Evolutionary conservation across 2,888 invertebrate genomes (phyloP), one percentile per base, ranked within the genome.

Genomic region (Pyrochroa serraticornis): DNA sequence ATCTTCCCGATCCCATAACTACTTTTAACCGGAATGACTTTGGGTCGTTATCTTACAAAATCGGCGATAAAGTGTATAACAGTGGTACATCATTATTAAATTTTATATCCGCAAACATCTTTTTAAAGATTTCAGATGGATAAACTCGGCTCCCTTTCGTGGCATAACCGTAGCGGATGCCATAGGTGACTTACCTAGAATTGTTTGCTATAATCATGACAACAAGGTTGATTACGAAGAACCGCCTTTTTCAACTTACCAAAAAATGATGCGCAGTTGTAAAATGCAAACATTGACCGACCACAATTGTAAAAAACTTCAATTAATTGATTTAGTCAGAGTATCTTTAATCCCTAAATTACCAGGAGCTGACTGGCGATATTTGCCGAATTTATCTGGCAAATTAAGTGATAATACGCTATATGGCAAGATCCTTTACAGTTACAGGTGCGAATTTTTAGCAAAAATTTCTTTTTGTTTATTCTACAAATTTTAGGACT

Each of bases 341-440:
- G 82, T 84, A 71, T 73, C 75, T 48, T 76, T 79, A 60, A 81
- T 84, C 38, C 84, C 84, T 2, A 72, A 77, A 7, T 71, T 69
- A 1, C 78, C 80, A 0, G 82, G 82, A 3, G 78, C 82, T 1
- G 84, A 84, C 70, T 84, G 84, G 84, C 70, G 83, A 32, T 82
- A 83, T 68, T 74, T 84, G 41, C 84, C 84, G 5, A 84, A 84
- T 65, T 76, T 81, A 8, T 72, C 72, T 55, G 71, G 82, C 1
- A 64, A 74, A n/a, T 74, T 83, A 1, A 72, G 76, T 2, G 81
- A 83, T 71, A 82, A 82, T 32, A 79, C 5, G 5, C 3, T 22
- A 22, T 22, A 22, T 22, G 22, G 22, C 22, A 22, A 22, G 22
- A 22, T 22, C 22, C 22, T 22, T 2, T 22, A 22, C 22, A 22